Conservation (phyloP, 2,113 vertebrate genomes). For the Strix aluco region DNA sequence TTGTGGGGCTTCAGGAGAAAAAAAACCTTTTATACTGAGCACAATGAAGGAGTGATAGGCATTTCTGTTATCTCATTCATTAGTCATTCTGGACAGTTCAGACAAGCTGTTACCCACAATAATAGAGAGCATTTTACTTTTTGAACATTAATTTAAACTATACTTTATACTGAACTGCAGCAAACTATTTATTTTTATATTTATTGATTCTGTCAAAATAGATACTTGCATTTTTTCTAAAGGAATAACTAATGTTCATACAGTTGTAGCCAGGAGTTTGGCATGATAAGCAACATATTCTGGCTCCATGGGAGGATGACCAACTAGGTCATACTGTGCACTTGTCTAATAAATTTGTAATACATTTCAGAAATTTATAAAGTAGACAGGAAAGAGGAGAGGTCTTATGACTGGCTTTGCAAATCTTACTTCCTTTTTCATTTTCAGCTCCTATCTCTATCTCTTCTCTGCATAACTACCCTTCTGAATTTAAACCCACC, state of each 20-base stretch:
- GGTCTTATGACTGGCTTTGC: background rate
- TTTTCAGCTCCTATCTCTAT: background rate
- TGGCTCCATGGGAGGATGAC: background rate
- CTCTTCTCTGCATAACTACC: background rate
- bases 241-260: background rate
- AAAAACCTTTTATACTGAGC: background rate
- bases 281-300: background rate
- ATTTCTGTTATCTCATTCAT: slow-evolving; percentile 57
- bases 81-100: slow-evolving; percentile 62
- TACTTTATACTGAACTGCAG: background rate
- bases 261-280: background rate
- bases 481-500: background rate
- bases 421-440: background rate
- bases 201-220: background rate
- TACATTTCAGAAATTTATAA: background rate
- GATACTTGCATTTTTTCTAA: background rate
- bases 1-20: background rate
- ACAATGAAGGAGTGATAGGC: slow-evolving; percentile 54
- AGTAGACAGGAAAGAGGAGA: background rate
- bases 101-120: slow-evolving; percentile 17
- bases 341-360: background rate
- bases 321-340: background rate
- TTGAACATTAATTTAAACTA: slow-evolving; percentile 5
- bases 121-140: slow-evolving; percentile 32
- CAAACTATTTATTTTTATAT: slow-evolving; percentile 7